Evolutionary conservation across 2,888 invertebrate species (phyloP), one percentile per base, ranked within the genome.

Genomic region (Phortica okadai): DNA sequence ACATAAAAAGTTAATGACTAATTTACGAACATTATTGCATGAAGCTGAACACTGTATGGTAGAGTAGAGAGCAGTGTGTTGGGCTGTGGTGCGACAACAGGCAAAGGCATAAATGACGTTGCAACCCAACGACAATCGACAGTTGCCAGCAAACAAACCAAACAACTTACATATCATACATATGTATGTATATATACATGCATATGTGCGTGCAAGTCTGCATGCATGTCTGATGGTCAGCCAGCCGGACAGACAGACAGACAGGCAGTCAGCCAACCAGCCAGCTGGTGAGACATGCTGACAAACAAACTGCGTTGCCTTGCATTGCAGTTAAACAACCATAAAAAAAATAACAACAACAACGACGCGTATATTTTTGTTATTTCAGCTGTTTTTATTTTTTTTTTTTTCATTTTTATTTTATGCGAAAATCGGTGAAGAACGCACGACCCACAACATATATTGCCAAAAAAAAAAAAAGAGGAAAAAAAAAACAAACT

Each of bases 1-100:
- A 84, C 85, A 85, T 86, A 85, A 85, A 85, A 85, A 85, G 85
- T 85, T 85, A 85, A 85, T 85, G 85, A 85, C 85, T 85, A 85
- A 85, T 85, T 85, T 85, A 85, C 82, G 83, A 81, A 44, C 16
- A 69, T 69, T 45, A 45, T 69, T 5, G 64, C 21, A 21, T 16
- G 59, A 4, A 33, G 64, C 33, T 10, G 21, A 33, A 10, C 7
- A 45, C 45, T 45, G 45, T n/a, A 21, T 62, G 10, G 62, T 21
- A 64, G 33, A 11, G 62, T 21, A 64, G 33, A 11, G 58, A 64
- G 62, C 33, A 6, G 62, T 25, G 62, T 33, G 11, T 64, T 33
- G 16, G 59, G 50, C 45, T 45, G 45, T 11, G 50, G 8, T 6
- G 50, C 0, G 50, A 0, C 50, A 14, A 50, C 50, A 11, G 6